Conservation (phyloP, 2,888 invertebrate genomes). For the Macaria notata region DNA sequence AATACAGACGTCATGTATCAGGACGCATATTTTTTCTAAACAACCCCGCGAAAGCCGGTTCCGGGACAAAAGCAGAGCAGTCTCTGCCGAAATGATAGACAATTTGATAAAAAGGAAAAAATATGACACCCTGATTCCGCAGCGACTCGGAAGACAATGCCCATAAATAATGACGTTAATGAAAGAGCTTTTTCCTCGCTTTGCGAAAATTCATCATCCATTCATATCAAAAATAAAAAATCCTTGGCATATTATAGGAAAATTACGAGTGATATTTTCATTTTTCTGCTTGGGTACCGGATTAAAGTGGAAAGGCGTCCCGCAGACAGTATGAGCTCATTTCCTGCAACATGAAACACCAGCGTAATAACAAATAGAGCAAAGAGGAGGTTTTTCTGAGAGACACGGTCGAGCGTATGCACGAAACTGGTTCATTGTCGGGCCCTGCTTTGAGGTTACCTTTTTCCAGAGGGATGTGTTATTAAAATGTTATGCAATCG, state of each 20-base stretch:
- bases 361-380: slow-evolving; percentile 64
- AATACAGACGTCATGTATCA: too few relatives aligned
- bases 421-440: slow-evolving; percentile 61
- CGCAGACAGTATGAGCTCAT: slow-evolving; percentile 56
- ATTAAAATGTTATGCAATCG: too few relatives aligned
- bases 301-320: slow-evolving; percentile 52
- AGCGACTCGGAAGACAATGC: slow-evolving; percentile 23
- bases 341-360: slow-evolving; percentile 61
- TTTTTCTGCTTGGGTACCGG: slow-evolving; percentile 46
- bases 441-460: slow-evolving; percentile 51
- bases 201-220: slow-evolving; percentile 30
- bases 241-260: slow-evolving; percentile 34
- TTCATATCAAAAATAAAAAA: slow-evolving; percentile 30
- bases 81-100: slow-evolving; percentile 23
- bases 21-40: too few relatives aligned
- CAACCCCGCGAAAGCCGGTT: slow-evolving; percentile 1
- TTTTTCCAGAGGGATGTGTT: slow-evolving; percentile 12
- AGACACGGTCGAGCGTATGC: slow-evolving; percentile 51
- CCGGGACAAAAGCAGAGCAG: slow-evolving; percentile 9
- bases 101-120: slow-evolving; percentile 25
- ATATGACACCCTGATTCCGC: slow-evolving; percentile 27
- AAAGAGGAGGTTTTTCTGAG: slow-evolving; percentile 53
- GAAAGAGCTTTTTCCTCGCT: slow-evolving; percentile 23
- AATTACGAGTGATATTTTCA: slow-evolving; percentile 35
- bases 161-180: slow-evolving; percentile 28